phyloP scores from a whole-genome alignment of 2,888 invertebrate species.

The Drosophila setosimentum region DNA sequence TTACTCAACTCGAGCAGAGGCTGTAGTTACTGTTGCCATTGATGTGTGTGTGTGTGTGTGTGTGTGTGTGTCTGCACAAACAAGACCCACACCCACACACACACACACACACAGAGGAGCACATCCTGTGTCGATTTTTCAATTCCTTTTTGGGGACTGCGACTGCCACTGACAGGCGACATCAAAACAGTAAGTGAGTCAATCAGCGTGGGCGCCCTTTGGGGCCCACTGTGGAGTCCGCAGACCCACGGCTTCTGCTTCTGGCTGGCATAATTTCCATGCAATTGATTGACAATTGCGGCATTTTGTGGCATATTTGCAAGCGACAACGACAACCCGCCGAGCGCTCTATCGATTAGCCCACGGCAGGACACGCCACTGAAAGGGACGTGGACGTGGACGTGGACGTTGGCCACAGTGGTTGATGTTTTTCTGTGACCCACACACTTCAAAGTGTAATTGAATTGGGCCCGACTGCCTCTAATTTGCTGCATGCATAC shows the following conservation, averaged over 20 bases:
- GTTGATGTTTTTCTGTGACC: slow-evolving; percentile 16
- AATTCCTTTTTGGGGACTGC: slow-evolving; percentile 51
- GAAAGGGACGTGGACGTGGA: slow-evolving; percentile 13
- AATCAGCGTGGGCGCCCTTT: slow-evolving; percentile 14
- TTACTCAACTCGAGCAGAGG: slow-evolving; percentile 57
- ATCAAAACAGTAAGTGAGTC: slow-evolving; percentile 40
- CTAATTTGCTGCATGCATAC: slow-evolving; percentile 46
- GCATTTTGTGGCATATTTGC: slow-evolving; percentile 77
- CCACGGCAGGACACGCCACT: slow-evolving; percentile 48
- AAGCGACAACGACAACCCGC: slow-evolving; percentile 59
- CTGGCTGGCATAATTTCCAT: slow-evolving; percentile 74
- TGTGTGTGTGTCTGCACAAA: slow-evolving; percentile 14
- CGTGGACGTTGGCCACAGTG: slow-evolving; percentile 17
- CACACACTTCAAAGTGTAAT: slow-evolving; percentile 47
- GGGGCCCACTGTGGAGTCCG: neutral
- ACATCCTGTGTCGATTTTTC: slow-evolving; percentile 44
- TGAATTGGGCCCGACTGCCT: slow-evolving; percentile 48
- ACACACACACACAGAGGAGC: slow-evolving; percentile 3
- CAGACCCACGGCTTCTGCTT: slow-evolving; percentile 8
- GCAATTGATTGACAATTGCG: slow-evolving; percentile 80
- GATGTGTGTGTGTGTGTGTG: slow-evolving; percentile 1
- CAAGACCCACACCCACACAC: neutral
- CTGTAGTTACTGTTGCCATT: slow-evolving; percentile 29
- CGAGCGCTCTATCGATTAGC: slow-evolving; percentile 72
- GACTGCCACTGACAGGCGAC: slow-evolving; percentile 60